phyloP scores from a whole-genome alignment of 2,113 vertebrate species.

The Cyprinodon variegatus region DNA sequence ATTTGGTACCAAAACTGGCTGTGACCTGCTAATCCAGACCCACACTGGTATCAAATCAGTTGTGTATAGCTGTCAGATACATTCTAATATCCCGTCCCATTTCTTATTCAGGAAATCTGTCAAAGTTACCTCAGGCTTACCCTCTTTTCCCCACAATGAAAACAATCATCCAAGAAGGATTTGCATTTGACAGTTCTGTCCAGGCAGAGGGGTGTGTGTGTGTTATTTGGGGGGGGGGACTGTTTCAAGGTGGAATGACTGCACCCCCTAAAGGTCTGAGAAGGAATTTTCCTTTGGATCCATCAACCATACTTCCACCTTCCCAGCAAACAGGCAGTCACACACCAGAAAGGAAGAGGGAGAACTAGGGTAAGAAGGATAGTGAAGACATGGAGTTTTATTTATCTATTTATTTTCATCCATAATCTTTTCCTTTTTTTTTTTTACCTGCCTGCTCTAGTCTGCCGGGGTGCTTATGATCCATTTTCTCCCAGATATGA shows the following conservation, averaged over 20 bases:
- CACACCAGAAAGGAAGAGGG: slow-evolving; percentile 17
- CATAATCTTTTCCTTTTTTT: slow-evolving; percentile 68
- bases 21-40: slow-evolving; percentile 68
- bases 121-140: slow-evolving; percentile 69
- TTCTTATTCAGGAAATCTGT: slow-evolving; percentile 77
- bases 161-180: slow-evolving; percentile 76
- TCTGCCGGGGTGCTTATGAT: slow-evolving; percentile 76
- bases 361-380: slow-evolving; percentile 31
- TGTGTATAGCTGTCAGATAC: slow-evolving; percentile 77
- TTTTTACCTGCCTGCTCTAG: slow-evolving; percentile 58
- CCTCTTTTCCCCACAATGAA: slow-evolving; percentile 68
- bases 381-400: slow-evolving; percentile 50
- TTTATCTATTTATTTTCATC: slow-evolving; percentile 55
- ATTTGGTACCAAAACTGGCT: slow-evolving; percentile 58
- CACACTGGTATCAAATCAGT: slow-evolving; percentile 73
- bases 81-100: slow-evolving; percentile 75
- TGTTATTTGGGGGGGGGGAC: slow-evolving; percentile 4
- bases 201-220: slow-evolving; percentile 49
- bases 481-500: slow-evolving; percentile 75
- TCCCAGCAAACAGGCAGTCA: slow-evolving; percentile 35
- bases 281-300: slow-evolving; percentile 34
- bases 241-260: slow-evolving; percentile 85
- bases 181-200: slow-evolving; percentile 73
- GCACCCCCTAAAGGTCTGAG: slow-evolving; percentile 89
- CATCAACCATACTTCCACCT: slow-evolving; percentile 49